Percentiles rank a stretch among this genome's conserved stretches.
phyloP scores from a whole-genome alignment of 2,113 vertebrate genomes.

The Acrocephalus arundinaceus region DNA sequence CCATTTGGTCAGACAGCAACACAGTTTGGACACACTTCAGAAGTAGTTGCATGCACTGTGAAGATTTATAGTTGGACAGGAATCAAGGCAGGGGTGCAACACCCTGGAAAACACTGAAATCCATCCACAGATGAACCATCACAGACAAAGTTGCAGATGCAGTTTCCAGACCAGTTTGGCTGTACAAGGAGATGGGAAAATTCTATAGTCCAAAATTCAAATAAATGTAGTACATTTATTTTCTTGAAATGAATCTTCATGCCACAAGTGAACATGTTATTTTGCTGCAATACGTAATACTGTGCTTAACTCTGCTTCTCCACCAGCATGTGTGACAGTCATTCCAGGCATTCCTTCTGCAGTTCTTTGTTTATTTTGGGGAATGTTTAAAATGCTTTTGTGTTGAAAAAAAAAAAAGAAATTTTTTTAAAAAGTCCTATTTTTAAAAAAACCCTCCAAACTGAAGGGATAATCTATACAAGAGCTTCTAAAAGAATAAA shows the following conservation, averaged over 20 bases:
- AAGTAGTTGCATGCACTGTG: background rate
- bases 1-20: conserved; percentile 49
- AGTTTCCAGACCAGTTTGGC: background rate
- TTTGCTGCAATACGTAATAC: background rate
- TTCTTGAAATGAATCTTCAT: background rate
- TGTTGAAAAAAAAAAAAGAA: background rate
- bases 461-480: background rate
- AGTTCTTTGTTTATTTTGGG: conserved; percentile 36
- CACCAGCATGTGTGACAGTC: background rate
- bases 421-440: background rate
- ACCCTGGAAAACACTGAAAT: conserved; percentile 26
- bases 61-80: conserved; percentile 22
- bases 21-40: conserved; percentile 3
- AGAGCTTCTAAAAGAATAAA: background rate
- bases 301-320: background rate
- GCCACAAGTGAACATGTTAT: background rate
- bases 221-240: background rate
- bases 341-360: conserved; percentile 43
- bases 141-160: background rate
- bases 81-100: background rate
- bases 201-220: background rate
- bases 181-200: background rate
- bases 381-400: background rate
- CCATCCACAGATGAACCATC: background rate
- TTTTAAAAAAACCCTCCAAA: background rate